Evolutionary conservation across 2,797 vertebrate species (phyloP), one percentile per base, ranked within the genome.

Genomic region (Gymnocypris eckloni): DNA sequence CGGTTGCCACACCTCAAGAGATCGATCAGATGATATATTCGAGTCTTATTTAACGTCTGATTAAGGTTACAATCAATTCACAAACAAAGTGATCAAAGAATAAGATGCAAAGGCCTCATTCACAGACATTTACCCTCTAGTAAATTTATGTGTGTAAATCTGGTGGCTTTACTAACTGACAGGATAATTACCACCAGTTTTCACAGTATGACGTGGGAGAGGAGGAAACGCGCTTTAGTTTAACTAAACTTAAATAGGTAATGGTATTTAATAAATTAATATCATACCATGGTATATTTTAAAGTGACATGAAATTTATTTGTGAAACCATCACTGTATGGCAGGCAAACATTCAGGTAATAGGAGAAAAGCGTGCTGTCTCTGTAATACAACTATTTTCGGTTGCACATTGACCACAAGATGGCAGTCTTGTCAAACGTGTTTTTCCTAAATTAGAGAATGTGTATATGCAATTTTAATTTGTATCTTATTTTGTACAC

Each of bases 351-450:
- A 28, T 6, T 43, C 11, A 11, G 37, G 18, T 70, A 22, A 41
- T 3, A 39, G 15, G n/a, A 8, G 9, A 25, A 81, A 82, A 71
- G n/a, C 22, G 33, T 33, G 18, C 16, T 1, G 6, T 59, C 18
- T 41, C 3, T 45, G 10, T 33, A 28, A 37, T 18, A 25, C 15
- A 5, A 67, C 28, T 22, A n/a, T 48, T 84, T 84, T 28, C n/a
- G 22, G 22, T 16, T 56, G 48, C 39, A 6, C 20, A 72, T 12
- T 64, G 52, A 79, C 67, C 83, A 79, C 41, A 79, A 79, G 76
- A 6, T 8, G 52, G 52, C 39, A 37, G 54, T 61, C 13, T 41
- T 79, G 76, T 50, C 43, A 33, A 16, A 64, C 45, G 10, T n/a
- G 4, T 20, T 6, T 61, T 45, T 48, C 28, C 6, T 15, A 64